phyloP scores from a whole-genome alignment of 2,113 vertebrate species.

The Lethenteron reissneri region DNA sequence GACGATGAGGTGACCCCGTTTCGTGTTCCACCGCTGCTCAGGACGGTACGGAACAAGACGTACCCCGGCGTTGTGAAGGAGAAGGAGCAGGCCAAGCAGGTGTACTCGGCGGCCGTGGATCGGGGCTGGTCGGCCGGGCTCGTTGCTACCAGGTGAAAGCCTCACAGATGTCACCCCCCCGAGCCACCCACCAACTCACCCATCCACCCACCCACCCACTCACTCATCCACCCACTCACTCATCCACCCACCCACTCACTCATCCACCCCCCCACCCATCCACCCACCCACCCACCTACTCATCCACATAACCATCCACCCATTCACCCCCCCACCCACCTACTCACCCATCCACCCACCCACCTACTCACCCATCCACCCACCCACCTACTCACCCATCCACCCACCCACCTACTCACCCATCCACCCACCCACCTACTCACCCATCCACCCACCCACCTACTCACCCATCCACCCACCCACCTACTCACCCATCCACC shows the following conservation, averaged over 20 bases:
- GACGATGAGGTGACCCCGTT: not conserved
- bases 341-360: not conserved
- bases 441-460: not conserved
- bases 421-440: no score
- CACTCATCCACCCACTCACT: not conserved
- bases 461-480: not conserved
- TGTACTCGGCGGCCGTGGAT: not conserved
- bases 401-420: not conserved
- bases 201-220: not conserved
- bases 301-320: no score
- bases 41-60: slow-evolving; percentile 5
- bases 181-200: not conserved
- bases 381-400: not conserved
- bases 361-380: not conserved
- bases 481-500: not conserved
- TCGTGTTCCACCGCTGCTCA: not conserved
- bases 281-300: no score
- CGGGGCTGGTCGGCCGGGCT: not conserved
- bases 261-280: no score
- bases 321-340: not conserved
- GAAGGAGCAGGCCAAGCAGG: not conserved
- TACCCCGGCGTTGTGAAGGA: not conserved
- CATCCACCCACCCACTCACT: not conserved
- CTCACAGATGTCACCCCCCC: not conserved
- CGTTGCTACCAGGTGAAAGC: not conserved